Evolutionary conservation across 2,888 invertebrate genomes (phyloP).

Genomic region (Oligia strigilis): DNA sequence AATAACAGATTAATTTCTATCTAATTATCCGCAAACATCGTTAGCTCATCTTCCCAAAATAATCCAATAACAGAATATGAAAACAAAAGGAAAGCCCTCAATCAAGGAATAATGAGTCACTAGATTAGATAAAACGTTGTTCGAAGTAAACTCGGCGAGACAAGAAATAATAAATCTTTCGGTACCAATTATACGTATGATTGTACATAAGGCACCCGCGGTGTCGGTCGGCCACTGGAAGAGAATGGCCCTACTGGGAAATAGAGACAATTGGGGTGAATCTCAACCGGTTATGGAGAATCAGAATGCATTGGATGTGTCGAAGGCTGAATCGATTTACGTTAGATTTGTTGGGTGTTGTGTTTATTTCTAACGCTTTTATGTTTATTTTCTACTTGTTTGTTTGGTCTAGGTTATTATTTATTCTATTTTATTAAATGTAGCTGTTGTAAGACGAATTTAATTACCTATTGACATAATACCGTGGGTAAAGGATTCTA

Average conservation of each 20-base stretch:
- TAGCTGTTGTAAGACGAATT: not conserved
- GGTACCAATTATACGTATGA: slow-evolving; percentile 86
- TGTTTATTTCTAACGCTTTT: slow-evolving; percentile 10
- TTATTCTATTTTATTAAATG: not conserved
- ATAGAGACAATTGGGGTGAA: slow-evolving; percentile 79
- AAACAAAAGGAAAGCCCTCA: slow-evolving; percentile 81
- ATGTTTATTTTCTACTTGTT: not conserved
- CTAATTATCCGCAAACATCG: slow-evolving; percentile 46
- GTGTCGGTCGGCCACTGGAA: slow-evolving; percentile 71
- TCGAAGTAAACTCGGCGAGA: slow-evolving; percentile 80
- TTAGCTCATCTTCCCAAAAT: slow-evolving; percentile 62
- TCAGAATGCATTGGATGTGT: slow-evolving; percentile 56
- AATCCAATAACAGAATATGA: slow-evolving; percentile 82
- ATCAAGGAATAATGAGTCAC: slow-evolving; percentile 82
- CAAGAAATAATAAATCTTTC: slow-evolving; percentile 85
- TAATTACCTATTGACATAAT: not conserved
- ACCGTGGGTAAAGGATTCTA: not conserved
- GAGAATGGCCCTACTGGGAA: slow-evolving; percentile 85
- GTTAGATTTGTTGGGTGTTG: slow-evolving; percentile 23
- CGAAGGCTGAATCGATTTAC: slow-evolving; percentile 45
- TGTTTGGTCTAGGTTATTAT: not conserved
- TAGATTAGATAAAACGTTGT: slow-evolving; percentile 86
- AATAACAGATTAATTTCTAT: slow-evolving; percentile 38
- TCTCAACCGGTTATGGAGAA: slow-evolving; percentile 64
- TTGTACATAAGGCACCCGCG: slow-evolving; percentile 69